Percentiles rank a stretch among this genome's conserved stretches.
These are phyloP conservation scores for Acestrorhynchus altus DNA, from an alignment of 2,797 vertebrate genomes.

Conservation along the genomic window DNA sequence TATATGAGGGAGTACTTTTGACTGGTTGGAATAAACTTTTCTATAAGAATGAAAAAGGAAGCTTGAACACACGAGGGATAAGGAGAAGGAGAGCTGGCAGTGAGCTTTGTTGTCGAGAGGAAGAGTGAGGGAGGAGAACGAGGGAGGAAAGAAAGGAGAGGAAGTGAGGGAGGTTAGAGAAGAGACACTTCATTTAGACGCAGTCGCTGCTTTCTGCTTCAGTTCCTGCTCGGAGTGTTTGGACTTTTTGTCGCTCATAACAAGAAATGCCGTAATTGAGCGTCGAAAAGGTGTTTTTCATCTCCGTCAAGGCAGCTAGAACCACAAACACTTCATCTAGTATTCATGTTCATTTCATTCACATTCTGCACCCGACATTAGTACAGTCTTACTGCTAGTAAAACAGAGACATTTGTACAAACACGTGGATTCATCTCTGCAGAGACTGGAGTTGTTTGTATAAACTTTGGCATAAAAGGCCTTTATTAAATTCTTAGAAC, in stretches of 20 bases:
- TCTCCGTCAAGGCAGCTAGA: slow-evolving; percentile 23
- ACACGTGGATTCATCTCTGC: no score
- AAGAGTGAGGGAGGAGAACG: background rate
- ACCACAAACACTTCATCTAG: slow-evolving; percentile 21
- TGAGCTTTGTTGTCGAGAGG: background rate
- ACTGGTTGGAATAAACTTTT: background rate
- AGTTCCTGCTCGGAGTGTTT: slow-evolving; percentile 2
- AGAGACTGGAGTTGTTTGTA: no score
- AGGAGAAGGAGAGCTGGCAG: background rate
- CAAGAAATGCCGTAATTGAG: slow-evolving; percentile 24
- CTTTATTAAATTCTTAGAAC: no score
- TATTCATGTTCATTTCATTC: background rate
- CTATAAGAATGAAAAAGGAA: background rate
- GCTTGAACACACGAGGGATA: background rate
- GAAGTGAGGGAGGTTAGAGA: background rate
- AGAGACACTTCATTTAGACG: background rate
- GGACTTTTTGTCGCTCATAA: background rate
- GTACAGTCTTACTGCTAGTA: no score
- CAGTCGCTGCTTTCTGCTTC: background rate
- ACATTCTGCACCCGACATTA: background rate
- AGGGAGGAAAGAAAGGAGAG: background rate
- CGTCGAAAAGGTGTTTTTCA: slow-evolving; percentile 34
- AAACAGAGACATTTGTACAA: no score
- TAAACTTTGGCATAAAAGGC: no score
- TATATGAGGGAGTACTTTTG: background rate